Percentiles rank a stretch among this genome's conserved stretches.
Evolutionary conservation across 2,888 invertebrate genomes (phyloP).

Genomic region (Drosophila eohydei): DNA sequence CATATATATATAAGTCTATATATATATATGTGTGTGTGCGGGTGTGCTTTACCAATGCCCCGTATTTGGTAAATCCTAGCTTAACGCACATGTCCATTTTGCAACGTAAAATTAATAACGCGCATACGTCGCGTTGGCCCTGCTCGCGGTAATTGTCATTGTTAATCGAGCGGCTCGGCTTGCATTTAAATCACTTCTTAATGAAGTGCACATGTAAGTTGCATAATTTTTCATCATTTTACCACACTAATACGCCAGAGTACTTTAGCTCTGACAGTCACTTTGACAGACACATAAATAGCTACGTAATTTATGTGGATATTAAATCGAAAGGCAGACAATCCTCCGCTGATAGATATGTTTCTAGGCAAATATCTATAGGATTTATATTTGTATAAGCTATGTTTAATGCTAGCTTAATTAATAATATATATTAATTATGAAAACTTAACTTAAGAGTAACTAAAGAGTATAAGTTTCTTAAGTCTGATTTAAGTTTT

Average conservation of each 20-base stretch:
- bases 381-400: too few species aligned
- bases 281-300: background rate
- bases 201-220: slow-evolving; percentile 69
- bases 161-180: slow-evolving; percentile 45
- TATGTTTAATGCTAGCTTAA: too few species aligned
- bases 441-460: too few species aligned
- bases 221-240: slow-evolving; percentile 54
- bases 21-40: slow-evolving; percentile 7
- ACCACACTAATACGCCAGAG: background rate
- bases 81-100: slow-evolving; percentile 44
- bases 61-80: slow-evolving; percentile 58
- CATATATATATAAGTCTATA: slow-evolving; percentile 28
- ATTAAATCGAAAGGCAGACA: background rate
- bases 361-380: background rate
- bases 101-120: slow-evolving; percentile 36
- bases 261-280: background rate
- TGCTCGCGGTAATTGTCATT: slow-evolving; percentile 58
- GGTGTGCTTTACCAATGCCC: slow-evolving; percentile 26
- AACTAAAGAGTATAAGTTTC: too few species aligned
- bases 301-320: background rate
- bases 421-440: too few species aligned
- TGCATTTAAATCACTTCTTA: slow-evolving; percentile 75
- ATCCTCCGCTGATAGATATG: too few species aligned
- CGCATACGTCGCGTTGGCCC: slow-evolving; percentile 39
- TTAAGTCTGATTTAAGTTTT: too few species aligned